phyloP scores from a whole-genome alignment of 2,888 invertebrate genomes.

The Cerceris ruficornis region DNA sequence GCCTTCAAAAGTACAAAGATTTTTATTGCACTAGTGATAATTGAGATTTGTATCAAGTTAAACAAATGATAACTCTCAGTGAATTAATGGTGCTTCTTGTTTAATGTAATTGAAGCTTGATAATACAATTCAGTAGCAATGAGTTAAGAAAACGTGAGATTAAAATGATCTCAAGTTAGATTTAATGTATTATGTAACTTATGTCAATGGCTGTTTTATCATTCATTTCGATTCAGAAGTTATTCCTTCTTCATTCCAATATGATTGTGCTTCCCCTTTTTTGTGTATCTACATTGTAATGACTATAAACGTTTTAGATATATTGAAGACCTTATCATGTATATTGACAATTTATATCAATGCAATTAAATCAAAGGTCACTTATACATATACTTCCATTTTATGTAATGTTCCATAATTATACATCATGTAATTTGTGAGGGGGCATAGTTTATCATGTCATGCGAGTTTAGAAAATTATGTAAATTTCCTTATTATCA shows the following conservation, averaged over 20 bases:
- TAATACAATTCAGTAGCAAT: not conserved
- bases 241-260: no score
- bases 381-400: constrained; percentile 6
- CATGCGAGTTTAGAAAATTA: not conserved
- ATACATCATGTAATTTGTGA: not conserved
- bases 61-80: not conserved
- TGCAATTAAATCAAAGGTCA: constrained; percentile 22
- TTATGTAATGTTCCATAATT: not conserved
- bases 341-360: not conserved
- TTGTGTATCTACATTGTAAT: not conserved
- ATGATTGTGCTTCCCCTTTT: not conserved
- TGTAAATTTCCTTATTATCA: not conserved
- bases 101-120: no score
- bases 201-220: constrained; percentile 42
- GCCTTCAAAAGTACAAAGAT: not conserved
- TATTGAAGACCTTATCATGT: constrained; percentile 3
- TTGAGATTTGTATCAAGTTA: not conserved
- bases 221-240: no score
- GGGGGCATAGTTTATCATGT: constrained; percentile 10
- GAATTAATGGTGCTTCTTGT: no score
- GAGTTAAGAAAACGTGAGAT: constrained; percentile 12
- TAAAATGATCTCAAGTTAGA: constrained; percentile 40
- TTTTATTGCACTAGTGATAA: not conserved
- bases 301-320: not conserved
- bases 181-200: constrained; percentile 23